phyloP scores from a whole-genome alignment of 2,888 invertebrate genomes.

The Philonicus albiceps region DNA sequence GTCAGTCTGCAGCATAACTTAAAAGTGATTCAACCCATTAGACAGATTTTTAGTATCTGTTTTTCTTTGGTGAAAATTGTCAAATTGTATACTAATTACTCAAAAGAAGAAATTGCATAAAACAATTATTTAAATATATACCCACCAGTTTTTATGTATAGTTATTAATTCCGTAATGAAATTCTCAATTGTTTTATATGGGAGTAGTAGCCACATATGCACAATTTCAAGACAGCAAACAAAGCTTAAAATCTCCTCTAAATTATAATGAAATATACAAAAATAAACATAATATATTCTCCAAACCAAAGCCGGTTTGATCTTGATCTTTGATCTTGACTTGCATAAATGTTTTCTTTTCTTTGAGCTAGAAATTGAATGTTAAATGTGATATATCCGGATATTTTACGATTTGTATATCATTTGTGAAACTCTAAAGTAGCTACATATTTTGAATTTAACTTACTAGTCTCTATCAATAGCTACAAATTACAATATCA shows the following conservation, averaged over 20 bases:
- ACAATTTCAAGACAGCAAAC: not conserved
- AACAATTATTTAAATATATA: no score
- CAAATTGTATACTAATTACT: no score
- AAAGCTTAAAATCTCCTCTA: not conserved
- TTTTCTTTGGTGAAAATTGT: no score
- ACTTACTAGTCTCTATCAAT: not conserved
- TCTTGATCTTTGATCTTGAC: not conserved
- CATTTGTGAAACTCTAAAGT: not conserved
- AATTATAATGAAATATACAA: not conserved
- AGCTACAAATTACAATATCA: not conserved
- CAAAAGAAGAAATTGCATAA: no score
- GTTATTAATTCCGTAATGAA: no score
- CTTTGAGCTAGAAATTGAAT: not conserved
- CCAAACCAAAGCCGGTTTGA: not conserved
- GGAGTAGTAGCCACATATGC: not conserved
- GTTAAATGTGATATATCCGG: not conserved
- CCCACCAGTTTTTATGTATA: no score
- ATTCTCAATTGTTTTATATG: not conserved
- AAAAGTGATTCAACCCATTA: no score
- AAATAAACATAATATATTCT: not conserved
- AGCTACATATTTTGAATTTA: not conserved
- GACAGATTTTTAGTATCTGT: no score
- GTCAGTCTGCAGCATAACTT: no score
- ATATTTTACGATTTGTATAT: not conserved
- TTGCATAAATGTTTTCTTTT: not conserved